Evolutionary conservation across 2,888 invertebrate species (phyloP).

Genomic region (Papilio gigon): DNA sequence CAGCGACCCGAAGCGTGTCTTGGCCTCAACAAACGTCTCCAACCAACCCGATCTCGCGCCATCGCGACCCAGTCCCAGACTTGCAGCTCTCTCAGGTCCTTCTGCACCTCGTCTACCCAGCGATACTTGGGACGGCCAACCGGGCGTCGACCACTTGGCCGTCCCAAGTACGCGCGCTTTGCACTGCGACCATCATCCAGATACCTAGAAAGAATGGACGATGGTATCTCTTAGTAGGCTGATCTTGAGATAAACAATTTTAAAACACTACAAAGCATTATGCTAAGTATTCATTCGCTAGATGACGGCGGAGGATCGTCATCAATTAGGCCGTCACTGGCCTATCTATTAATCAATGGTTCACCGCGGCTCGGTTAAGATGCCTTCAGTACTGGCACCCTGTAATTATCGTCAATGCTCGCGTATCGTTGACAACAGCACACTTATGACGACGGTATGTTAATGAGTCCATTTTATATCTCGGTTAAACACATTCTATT

Average conservation of each 20-base stretch:
- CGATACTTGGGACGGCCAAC: no score
- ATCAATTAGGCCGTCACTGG: conserved; percentile 61
- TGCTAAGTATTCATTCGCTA: conserved; percentile 31
- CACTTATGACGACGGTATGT: conserved; percentile 21
- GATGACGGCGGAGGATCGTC: conserved; percentile 48
- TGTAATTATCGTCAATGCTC: conserved; percentile 38
- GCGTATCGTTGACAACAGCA: conserved; percentile 29
- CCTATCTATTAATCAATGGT: conserved; percentile 61
- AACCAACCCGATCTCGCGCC: no score
- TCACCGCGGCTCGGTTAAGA: conserved; percentile 43
- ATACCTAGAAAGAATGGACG: no score
- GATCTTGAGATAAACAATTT: not conserved
- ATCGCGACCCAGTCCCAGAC: no score
- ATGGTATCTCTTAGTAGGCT: no score
- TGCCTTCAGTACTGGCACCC: conserved; percentile 17
- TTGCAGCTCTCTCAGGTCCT: no score
- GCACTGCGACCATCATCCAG: no score
- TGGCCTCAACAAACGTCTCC: no score
- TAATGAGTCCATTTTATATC: not conserved
- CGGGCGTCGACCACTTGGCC: no score
- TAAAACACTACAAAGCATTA: conserved; percentile 25
- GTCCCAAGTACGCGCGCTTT: no score
- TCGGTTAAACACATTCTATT: not conserved
- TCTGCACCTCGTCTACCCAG: no score
- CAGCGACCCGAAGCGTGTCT: no score